phyloP scores from a whole-genome alignment of 2,888 invertebrate genomes.

The Dryocosmus kuriphilus region DNA sequence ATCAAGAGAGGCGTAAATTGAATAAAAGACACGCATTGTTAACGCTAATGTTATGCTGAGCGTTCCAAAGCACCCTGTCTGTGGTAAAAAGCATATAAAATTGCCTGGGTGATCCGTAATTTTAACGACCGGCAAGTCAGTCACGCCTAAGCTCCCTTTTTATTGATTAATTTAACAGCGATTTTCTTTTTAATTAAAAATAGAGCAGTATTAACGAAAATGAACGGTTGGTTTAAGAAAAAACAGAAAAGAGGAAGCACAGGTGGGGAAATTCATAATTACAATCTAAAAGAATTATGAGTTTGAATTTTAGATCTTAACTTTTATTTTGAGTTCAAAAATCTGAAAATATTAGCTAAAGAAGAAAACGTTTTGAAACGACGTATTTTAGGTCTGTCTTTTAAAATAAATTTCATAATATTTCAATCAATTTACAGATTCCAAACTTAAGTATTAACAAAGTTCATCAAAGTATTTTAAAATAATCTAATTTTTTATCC shows the following conservation, averaged over 20 bases:
- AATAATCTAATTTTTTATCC: no score
- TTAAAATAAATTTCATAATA: no score
- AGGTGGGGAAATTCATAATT: no score
- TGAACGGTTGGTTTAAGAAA: background rate
- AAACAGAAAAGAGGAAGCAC: background rate
- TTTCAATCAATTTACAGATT: no score
- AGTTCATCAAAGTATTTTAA: no score
- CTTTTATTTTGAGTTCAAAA: no score
- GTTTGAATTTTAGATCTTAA: no score
- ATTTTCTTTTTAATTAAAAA: background rate
- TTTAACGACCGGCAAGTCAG: constrained; percentile 61
- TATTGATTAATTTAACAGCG: constrained; percentile 63
- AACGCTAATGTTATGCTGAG: constrained; percentile 62
- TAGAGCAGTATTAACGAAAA: background rate
- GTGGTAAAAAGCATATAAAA: constrained; percentile 56
- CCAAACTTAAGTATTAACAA: no score
- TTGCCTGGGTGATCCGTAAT: constrained; percentile 61
- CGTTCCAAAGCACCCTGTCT: constrained; percentile 43
- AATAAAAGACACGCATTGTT: constrained; percentile 70
- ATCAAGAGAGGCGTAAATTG: constrained; percentile 62
- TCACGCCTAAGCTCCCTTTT: constrained; percentile 59
- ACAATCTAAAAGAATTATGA: no score
- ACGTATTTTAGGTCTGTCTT: no score
- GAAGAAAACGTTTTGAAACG: no score
- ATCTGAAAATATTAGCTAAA: no score